Evolutionary conservation across 2,113 vertebrate genomes (phyloP).

Genomic region (Phoxinus phoxinus): DNA sequence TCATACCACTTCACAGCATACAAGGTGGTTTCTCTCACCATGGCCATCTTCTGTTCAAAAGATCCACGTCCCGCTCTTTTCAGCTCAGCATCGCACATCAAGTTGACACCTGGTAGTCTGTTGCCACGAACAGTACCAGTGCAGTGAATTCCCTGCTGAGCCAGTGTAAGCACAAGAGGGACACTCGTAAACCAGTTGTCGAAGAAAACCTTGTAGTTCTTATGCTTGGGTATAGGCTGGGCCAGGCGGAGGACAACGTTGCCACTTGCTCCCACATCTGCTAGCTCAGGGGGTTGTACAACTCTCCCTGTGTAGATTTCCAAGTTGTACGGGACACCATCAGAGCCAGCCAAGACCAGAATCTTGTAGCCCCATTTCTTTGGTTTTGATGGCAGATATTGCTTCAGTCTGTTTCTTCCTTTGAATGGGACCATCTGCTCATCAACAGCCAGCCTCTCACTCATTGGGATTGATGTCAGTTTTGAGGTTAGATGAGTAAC

Average conservation of each 20-base stretch:
- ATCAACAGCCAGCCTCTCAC: conserved; percentile 44
- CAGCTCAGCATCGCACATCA: not conserved
- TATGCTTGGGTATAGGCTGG: too few relatives aligned
- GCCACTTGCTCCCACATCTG: conserved; percentile 41
- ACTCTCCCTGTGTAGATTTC: conserved; percentile 35
- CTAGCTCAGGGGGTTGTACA: conserved; percentile 8
- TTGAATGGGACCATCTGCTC: conserved; percentile 52
- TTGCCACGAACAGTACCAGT: too few relatives aligned
- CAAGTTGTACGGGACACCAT: conserved; percentile 21
- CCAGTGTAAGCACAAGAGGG: too few relatives aligned
- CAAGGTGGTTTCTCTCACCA: not conserved
- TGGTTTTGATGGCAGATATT: conserved; percentile 18
- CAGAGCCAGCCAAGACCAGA: not conserved
- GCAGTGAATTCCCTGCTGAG: too few relatives aligned
- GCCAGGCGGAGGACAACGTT: conserved; percentile 14
- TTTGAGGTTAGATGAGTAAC: too few relatives aligned
- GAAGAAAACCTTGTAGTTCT: too few relatives aligned
- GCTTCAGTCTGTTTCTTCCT: conserved; percentile 43
- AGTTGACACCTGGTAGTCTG: not conserved
- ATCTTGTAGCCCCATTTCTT: conserved; percentile 35
- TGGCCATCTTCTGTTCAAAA: not conserved
- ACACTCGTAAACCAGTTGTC: too few relatives aligned
- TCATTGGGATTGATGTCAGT: not conserved
- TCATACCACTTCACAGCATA: conserved; percentile 40
- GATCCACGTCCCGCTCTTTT: not conserved